A percentile compares a stretch with the other conserved stretches of the same genome.
Evolutionary conservation across 1,140 invertebrate species (phyloP).

Genomic region (Nylanderia fulva): DNA sequence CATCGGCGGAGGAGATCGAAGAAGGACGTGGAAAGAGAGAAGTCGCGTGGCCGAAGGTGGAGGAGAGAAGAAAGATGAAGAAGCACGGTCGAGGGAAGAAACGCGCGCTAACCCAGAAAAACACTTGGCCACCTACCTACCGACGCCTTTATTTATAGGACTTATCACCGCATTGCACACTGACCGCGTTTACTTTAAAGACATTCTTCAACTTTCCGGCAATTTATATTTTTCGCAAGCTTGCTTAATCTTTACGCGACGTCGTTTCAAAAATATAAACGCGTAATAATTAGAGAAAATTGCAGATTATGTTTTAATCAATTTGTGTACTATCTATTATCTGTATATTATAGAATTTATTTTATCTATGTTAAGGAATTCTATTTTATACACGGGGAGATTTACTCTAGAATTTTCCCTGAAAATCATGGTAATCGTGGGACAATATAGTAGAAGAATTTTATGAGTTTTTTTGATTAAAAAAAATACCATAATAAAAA

Average conservation of each 20-base stretch:
- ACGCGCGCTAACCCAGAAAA: conserved; percentile 66
- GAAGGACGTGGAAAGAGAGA: conserved; percentile 42
- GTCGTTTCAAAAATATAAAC: conserved; percentile 5
- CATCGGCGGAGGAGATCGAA: conserved; percentile 13
- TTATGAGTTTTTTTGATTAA: too few species aligned
- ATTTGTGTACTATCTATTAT: too few species aligned
- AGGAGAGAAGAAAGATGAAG: conserved; percentile 31
- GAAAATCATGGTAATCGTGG: too few species aligned
- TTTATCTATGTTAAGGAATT: too few species aligned
- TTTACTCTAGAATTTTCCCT: too few species aligned
- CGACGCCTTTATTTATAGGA: conserved; percentile 62
- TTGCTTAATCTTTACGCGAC: neutral
- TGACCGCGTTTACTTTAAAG: neutral
- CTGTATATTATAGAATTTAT: too few species aligned
- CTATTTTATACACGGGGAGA: too few species aligned
- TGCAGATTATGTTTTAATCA: neutral
- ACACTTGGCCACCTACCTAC: conserved; percentile 65
- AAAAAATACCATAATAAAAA: too few species aligned
- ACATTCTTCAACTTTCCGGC: neutral
- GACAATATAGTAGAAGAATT: too few species aligned
- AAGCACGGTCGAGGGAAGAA: conserved; percentile 25
- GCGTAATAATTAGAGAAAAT: conserved; percentile 19
- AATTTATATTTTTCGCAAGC: conserved; percentile 7
- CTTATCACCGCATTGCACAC: conserved; percentile 18
- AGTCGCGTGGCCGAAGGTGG: conserved; percentile 48